Conservation (phyloP, 2,113 vertebrate genomes). For the Gadus chalcogrammus region DNA sequence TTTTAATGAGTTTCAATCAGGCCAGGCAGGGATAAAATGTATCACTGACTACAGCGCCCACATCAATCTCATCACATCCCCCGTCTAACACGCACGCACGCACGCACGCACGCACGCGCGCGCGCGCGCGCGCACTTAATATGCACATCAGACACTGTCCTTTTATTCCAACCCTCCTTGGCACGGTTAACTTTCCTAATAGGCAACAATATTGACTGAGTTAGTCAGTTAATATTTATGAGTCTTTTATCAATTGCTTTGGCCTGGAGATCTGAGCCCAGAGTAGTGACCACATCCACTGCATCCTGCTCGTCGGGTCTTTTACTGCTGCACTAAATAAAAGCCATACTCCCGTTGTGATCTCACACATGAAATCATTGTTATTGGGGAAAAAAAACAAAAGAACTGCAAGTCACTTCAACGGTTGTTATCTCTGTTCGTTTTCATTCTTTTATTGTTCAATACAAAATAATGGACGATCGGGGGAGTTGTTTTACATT, state of each 20-base stretch:
- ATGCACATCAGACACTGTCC: background rate
- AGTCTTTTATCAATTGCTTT: constrained; percentile 21
- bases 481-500: background rate
- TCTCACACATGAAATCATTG: background rate
- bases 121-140: background rate
- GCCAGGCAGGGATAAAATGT: constrained; percentile 36
- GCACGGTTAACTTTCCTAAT: constrained; percentile 1
- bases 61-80: constrained; percentile 32
- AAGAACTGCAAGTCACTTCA: too few relatives aligned
- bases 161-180: background rate
- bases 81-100: background rate
- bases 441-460: too few relatives aligned
- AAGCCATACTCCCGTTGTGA: constrained; percentile 25
- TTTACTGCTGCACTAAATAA: constrained; percentile 33
- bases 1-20: constrained; percentile 1
- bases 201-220: background rate
- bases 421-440: too few relatives aligned
- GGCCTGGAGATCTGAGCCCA: constrained; percentile 36
- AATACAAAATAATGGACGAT: too few relatives aligned
- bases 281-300: constrained; percentile 28
- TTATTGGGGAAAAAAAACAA: too few relatives aligned
- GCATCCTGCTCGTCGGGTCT: constrained; percentile 33
- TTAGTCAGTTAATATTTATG: constrained; percentile 27
- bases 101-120: background rate
- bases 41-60: constrained; percentile 7